phyloP scores from a whole-genome alignment of 2,113 vertebrate genomes.

The Cricetomys ansorgei region DNA sequence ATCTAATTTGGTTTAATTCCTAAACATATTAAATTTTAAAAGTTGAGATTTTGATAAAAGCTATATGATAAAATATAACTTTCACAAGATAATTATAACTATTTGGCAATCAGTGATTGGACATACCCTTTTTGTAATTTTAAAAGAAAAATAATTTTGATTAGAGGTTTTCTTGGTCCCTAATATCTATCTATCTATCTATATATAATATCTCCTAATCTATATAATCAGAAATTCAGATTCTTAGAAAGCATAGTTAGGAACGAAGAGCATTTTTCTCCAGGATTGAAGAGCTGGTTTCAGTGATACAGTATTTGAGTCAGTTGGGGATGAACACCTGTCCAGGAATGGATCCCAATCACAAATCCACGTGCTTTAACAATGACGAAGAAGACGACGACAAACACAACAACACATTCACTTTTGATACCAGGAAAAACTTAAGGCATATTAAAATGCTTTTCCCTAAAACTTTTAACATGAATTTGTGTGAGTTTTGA shows the following conservation, averaged over 20 bases:
- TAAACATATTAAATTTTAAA: neutral
- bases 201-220: neutral
- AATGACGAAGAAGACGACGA: neutral
- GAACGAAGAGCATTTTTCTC: neutral
- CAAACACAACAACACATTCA: neutral
- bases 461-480: neutral
- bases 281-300: neutral
- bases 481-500: conserved; percentile 3
- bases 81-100: neutral
- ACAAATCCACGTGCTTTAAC: conserved; percentile 6
- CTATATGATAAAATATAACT: neutral
- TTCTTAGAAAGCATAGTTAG: neutral
- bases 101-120: too few species aligned
- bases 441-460: neutral
- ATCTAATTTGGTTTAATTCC: conserved; percentile 65
- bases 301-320: conserved; percentile 29
- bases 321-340: conserved; percentile 48
- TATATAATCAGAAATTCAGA: conserved; percentile 7
- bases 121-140: conserved; percentile 1
- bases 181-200: too few species aligned
- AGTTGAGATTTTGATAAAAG: conserved; percentile 44
- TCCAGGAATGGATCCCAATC: conserved; percentile 46
- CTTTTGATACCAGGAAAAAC: conserved; percentile 26
- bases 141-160: conserved; percentile 38
- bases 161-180: neutral